Conservation (phyloP, 2,797 vertebrate species). For the Anguilla anguilla region DNA sequence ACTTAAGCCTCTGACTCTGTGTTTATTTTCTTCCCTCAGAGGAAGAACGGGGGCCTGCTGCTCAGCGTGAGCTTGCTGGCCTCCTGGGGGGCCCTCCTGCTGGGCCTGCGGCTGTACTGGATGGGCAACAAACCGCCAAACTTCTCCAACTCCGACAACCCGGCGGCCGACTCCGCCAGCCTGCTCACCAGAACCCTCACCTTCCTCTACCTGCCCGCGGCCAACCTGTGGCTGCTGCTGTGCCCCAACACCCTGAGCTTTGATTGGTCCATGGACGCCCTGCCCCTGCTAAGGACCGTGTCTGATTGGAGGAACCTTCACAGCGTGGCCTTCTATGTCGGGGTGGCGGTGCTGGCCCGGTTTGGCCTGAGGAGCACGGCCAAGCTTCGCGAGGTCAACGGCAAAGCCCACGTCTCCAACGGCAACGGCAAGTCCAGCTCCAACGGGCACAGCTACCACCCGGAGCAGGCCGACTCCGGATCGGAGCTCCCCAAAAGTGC, state of each 20-base stretch:
- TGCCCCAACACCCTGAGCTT: constrained; percentile 96
- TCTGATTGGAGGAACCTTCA: constrained; percentile 89
- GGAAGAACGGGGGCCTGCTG: constrained; percentile 84
- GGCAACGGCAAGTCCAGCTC: constrained; percentile 89
- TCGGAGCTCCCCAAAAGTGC: constrained; percentile 62
- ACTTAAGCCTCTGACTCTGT: constrained; percentile 20
- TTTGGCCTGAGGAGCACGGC: constrained; percentile 73
- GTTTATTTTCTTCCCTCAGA: constrained; percentile 72
- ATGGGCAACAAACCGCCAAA: constrained; percentile 99
- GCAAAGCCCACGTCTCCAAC: constrained; percentile 80
- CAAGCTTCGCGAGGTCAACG: constrained; percentile 77
- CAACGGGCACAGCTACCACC: constrained; percentile 89
- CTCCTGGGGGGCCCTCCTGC: constrained; percentile 82
- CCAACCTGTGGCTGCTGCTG: constrained; percentile 93
- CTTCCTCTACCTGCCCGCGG: constrained; percentile 88
- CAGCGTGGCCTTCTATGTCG: constrained; percentile 83
- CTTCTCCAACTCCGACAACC: constrained; percentile 99
- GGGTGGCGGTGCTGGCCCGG: constrained; percentile 80
- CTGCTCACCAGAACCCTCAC: constrained; percentile 85
- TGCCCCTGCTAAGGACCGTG: constrained; percentile 86
- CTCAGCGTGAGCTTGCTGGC: constrained; percentile 85
- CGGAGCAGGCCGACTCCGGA: constrained; percentile 69
- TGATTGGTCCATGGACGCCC: constrained; percentile 98
- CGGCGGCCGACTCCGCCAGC: constrained; percentile 88
- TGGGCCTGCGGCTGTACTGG: constrained; percentile 93